These are phyloP conservation scores for Andrena cerasifolii DNA, from an alignment of 1,140 invertebrate species.

Conservation along the genomic window DNA sequence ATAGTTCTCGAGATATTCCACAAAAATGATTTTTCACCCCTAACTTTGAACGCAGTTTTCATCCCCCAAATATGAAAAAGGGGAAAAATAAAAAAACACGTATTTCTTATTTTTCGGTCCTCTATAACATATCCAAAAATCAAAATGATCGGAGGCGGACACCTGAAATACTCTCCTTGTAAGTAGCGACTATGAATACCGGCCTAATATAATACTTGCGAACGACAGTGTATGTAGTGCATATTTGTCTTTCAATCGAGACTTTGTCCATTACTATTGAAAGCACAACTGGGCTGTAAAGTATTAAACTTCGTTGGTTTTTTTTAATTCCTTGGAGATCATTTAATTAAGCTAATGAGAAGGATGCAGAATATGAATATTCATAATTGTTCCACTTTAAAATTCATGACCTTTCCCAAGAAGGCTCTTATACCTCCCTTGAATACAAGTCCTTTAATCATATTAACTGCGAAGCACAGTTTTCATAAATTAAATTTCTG, in stretches of 20 bases:
- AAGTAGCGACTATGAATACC: no score
- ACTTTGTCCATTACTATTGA: not conserved
- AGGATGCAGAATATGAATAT: not conserved
- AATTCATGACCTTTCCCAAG: constrained; percentile 10
- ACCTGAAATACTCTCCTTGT: no score
- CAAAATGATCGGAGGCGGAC: no score
- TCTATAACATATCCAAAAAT: no score
- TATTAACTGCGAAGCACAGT: not conserved
- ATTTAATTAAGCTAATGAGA: constrained; percentile 9
- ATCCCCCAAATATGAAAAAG: no score
- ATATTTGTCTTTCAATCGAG: not conserved
- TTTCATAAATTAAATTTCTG: not conserved
- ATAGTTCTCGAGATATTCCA: no score
- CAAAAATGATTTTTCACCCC: no score
- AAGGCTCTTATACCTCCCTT: not conserved
- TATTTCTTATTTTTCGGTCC: no score
- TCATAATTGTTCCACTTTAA: not conserved
- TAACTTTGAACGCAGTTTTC: no score
- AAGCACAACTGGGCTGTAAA: not conserved
- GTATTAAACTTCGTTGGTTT: not conserved
- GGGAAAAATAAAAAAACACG: no score
- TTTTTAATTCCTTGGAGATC: not conserved
- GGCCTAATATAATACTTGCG: no score
- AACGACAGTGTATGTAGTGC: no score
- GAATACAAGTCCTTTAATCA: not conserved